phyloP scores from a whole-genome alignment of 2,888 invertebrate species.

The Polyommatus iphigenia region DNA sequence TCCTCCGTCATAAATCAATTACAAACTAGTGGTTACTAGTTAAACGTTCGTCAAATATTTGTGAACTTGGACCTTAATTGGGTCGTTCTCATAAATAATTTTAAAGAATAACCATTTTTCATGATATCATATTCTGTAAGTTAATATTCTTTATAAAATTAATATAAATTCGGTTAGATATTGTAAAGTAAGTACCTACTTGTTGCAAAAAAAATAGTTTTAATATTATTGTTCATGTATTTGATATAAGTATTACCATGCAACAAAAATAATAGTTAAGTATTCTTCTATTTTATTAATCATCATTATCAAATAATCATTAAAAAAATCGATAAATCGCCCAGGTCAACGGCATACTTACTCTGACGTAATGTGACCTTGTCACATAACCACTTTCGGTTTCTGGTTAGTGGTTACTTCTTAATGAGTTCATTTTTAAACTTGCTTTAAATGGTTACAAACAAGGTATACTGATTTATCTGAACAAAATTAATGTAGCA shows the following conservation, averaged over 20 bases:
- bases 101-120: neutral
- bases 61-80: neutral
- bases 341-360: slow-evolving; percentile 6
- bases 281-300: neutral
- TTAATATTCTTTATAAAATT: neutral
- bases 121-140: neutral
- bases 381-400: slow-evolving; percentile 14
- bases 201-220: no score
- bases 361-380: neutral
- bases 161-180: neutral
- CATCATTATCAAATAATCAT: neutral
- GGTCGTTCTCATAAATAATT: neutral
- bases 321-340: neutral
- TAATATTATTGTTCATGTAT: no score
- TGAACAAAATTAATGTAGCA: no score
- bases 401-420: neutral
- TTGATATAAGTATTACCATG: no score
- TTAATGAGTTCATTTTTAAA: neutral
- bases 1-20: no score
- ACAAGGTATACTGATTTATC: no score
- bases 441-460: neutral
- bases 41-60: neutral
- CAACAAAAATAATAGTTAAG: no score
- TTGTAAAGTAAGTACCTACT: neutral
- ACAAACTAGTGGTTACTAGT: neutral